A percentile compares a stretch with the other conserved stretches of the same genome.
phyloP scores from a whole-genome alignment of 2,113 vertebrate species.

The Anoura caudifer region DNA sequence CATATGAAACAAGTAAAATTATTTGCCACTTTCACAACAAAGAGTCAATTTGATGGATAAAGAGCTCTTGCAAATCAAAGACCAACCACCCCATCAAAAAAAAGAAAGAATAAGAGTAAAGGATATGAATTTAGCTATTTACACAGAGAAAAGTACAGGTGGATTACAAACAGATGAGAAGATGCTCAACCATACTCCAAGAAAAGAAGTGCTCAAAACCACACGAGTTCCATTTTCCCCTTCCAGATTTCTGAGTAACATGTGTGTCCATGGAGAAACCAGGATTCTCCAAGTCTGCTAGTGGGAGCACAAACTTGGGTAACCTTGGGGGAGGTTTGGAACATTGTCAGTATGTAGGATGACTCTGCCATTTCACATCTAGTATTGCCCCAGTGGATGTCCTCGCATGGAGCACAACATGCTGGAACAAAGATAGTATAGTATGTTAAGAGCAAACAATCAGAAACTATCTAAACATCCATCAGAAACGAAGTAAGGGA shows the following conservation, averaged over 20 bases:
- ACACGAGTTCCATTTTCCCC: neutral
- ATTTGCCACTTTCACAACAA: neutral
- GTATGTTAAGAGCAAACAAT: neutral
- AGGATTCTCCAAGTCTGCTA: neutral
- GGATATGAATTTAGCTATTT: neutral
- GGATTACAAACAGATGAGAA: neutral
- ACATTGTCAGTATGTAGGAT: neutral
- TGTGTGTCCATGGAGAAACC: neutral
- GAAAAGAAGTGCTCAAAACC: neutral
- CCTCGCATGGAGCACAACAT: neutral
- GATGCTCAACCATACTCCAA: neutral
- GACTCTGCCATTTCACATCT: neutral
- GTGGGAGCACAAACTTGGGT: neutral
- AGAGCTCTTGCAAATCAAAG: neutral
- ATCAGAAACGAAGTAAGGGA: neutral
- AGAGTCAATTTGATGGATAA: neutral
- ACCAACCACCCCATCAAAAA: neutral
- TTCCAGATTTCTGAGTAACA: no score
- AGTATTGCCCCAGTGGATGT: neutral
- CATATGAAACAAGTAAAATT: neutral
- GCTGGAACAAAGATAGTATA: neutral
- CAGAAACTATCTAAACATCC: neutral
- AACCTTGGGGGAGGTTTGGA: neutral
- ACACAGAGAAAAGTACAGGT: neutral
- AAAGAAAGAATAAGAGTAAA: neutral